Evolutionary conservation across 2,888 invertebrate genomes (phyloP), one percentile per base, ranked within the genome.

Genomic region (Laothoe populi): DNA sequence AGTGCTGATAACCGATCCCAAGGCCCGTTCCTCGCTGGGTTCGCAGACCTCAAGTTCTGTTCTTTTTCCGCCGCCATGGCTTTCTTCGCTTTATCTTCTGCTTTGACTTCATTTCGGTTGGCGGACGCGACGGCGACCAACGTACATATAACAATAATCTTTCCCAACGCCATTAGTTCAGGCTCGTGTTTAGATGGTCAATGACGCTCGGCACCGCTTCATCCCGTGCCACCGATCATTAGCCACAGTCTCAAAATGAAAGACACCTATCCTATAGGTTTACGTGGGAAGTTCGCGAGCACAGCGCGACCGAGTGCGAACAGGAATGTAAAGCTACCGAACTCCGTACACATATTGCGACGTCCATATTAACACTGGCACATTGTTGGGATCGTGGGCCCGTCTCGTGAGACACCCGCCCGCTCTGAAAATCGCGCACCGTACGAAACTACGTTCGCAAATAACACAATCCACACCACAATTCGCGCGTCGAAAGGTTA

Each of bases 21-120:
- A 0, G 90, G 84, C 2, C 88, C 86, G 4, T 86, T 83, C 5
- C 80, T 78, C 0, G 79, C 82, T 0, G 88, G 85, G 59, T 73
- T 81, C 0, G 90, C 88, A 0, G 87, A 87, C 11, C 90, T 73
- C 3, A 83, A 71, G 21, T 77, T 82, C 63, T 83, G 83, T 61
- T 85, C 88, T 66, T 83, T 91, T 87, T 91, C 88, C 90, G 87
- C 62, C 91, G 82, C 92, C 92, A 90, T 0, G 90, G 92, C 70
- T 79, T 89, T 84, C 80, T 83, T 75, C 80, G 81, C 74, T 84
- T 90, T 86, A 81, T 80, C 77, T 79, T 87, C 82, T 78, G 87
- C 78, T 81, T 88, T 66, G 79, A 84, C 70, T 79, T 91, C 90
- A 87, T 92, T 69, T 8, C 73, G 65, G 66, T 70, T 72, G 71